Percentiles rank a stretch among this genome's conserved stretches.
Conservation (phyloP, 2,797 vertebrate species). For the Tauraco hartlaubi region DNA sequence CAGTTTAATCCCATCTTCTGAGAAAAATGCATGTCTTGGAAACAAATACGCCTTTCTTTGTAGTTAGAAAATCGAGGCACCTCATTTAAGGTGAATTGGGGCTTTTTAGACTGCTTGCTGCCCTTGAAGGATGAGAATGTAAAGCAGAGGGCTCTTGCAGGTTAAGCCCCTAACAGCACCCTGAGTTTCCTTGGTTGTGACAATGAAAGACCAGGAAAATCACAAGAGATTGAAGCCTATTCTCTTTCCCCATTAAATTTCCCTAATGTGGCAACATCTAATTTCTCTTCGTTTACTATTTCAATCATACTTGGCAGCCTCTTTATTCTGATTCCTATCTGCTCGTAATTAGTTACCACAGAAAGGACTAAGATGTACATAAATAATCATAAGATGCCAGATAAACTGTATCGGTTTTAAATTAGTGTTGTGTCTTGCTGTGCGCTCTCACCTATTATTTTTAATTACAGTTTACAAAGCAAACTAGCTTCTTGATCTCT, state of each 20-base stretch:
- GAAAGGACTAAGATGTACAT: slow-evolving; percentile 52
- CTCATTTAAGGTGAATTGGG: not conserved
- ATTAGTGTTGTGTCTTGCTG: slow-evolving; percentile 60
- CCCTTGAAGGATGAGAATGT: not conserved
- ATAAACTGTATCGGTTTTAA: slow-evolving; percentile 72
- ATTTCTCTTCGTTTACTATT: slow-evolving; percentile 33
- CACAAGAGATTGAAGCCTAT: not conserved
- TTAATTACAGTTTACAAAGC: slow-evolving; percentile 73
- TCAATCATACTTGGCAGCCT: slow-evolving; percentile 31
- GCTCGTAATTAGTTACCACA: slow-evolving; percentile 61
- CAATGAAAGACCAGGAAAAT: not conserved
- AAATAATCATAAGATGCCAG: slow-evolving; percentile 75
- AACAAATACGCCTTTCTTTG: not conserved
- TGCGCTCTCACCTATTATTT: slow-evolving; percentile 66
- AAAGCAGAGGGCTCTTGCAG: not conserved
- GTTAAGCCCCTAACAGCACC: not conserved
- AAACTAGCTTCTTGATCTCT: slow-evolving; percentile 51
- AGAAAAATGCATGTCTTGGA: slow-evolving; percentile 14
- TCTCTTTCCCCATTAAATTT: not conserved
- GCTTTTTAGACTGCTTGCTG: not conserved
- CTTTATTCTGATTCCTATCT: slow-evolving; percentile 50
- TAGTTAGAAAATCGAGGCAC: not conserved
- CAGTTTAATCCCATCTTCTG: slow-evolving; percentile 59
- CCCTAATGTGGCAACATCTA: not conserved
- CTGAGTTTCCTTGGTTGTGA: slow-evolving; percentile 10